Evolutionary conservation across 2,113 vertebrate species (phyloP).

Genomic region (Trematomus loennbergii): DNA sequence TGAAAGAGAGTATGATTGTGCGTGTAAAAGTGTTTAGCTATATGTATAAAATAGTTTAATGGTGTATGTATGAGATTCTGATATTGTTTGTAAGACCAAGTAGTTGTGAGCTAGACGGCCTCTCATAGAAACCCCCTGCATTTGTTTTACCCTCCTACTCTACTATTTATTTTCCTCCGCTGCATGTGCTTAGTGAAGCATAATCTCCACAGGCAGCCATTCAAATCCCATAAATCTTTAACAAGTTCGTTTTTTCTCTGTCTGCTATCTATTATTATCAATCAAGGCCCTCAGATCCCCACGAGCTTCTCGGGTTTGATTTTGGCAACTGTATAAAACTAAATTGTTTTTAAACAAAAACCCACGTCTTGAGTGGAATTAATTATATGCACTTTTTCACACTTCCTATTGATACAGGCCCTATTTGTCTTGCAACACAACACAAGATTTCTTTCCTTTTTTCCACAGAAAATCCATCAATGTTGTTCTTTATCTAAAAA

Average conservation of each 20-base stretch:
- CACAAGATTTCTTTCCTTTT: not conserved
- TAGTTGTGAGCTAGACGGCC: too few species aligned
- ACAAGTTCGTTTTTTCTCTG: not conserved
- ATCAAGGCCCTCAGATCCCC: not conserved
- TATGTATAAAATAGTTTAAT: too few species aligned
- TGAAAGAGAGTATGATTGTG: too few species aligned
- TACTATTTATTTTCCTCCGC: conserved; percentile 11
- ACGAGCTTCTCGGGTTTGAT: conserved; percentile 7
- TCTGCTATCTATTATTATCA: not conserved
- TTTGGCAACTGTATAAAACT: not conserved
- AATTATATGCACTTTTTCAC: not conserved
- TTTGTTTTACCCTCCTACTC: not conserved
- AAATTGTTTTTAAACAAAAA: not conserved
- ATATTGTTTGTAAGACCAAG: too few species aligned
- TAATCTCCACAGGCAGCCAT: conserved; percentile 25
- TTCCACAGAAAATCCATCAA: not conserved
- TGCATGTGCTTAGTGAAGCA: not conserved
- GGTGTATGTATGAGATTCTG: too few species aligned
- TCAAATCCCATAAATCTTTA: conserved; percentile 16
- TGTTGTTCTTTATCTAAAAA: not conserved
- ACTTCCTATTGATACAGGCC: not conserved
- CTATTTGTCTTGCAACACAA: not conserved
- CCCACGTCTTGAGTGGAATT: too few species aligned
- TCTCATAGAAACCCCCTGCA: not conserved
- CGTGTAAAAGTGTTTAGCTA: too few species aligned